A percentile compares a stretch with the other conserved stretches of the same genome.
Conservation (phyloP, 2,888 invertebrate genomes). For the Phasia obesa region DNA sequence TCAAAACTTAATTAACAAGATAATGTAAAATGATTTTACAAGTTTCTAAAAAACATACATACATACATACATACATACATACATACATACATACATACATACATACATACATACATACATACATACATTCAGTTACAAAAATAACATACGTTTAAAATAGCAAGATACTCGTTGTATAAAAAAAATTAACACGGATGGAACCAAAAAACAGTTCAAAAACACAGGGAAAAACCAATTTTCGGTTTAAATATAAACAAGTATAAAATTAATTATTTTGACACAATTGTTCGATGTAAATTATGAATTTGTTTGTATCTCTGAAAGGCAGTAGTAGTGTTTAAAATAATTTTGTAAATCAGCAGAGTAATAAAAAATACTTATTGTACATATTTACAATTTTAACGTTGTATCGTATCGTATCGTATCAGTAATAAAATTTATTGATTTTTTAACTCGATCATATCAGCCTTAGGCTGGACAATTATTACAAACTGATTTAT, state of each 20-base stretch:
- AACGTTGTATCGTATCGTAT: no score
- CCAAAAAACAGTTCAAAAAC: background rate
- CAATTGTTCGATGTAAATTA: conserved; percentile 46
- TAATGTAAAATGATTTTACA: conserved; percentile 7
- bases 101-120: no score
- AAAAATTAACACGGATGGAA: conserved; percentile 11
- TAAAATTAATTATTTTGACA: conserved; percentile 58
- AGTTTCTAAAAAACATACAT: background rate
- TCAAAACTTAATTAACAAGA: conserved; percentile 57
- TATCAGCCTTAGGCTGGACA: conserved; percentile 49
- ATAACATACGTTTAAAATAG: conserved; percentile 5
- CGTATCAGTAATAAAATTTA: conserved; percentile 33
- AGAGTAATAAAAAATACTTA: conserved; percentile 28
- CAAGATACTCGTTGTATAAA: background rate
- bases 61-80: no score
- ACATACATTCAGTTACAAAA: conserved; percentile 3
- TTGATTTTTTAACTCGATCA: conserved; percentile 14
- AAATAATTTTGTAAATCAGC: conserved; percentile 54
- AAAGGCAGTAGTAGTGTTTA: conserved; percentile 21
- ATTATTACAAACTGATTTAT: conserved; percentile 58
- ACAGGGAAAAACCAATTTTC: background rate
- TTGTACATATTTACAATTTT: no score
- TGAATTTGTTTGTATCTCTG: conserved; percentile 14
- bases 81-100: no score
- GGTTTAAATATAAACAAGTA: conserved; percentile 29